Evolutionary conservation across 92 coral and sea anemone genomes (phyloP), one percentile per base, ranked within the genome.

Genomic region (Paragorgia papillata): DNA sequence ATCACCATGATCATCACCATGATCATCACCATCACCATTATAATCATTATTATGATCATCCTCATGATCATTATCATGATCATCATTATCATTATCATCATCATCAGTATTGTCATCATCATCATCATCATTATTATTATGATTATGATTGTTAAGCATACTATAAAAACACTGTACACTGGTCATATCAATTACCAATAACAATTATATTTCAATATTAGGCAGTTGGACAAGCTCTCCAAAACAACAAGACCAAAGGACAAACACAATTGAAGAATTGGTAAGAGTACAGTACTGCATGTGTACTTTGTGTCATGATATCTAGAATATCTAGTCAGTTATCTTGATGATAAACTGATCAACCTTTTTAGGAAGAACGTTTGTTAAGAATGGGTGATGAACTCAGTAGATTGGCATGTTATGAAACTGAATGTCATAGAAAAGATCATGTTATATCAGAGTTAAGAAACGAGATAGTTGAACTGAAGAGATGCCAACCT

Each of bases 381-480:
- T 79, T 92, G 17, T 83, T 92, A 33, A 89, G 94, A 7, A 92
- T 90, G 97, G 97, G 97, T 9, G 97, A 92, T 71, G 97, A 92
- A 74, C 88, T 92, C 0, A 92, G 96, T 69, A 83, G 97, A 49
- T 85, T 92, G 49, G 97, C 97, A 14, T 89, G 96, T 1, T 92
- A 84, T 57, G 97, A 92, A 79, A 85, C 85, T 17, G 97, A 92
- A 74, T 92, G 96, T 57, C 92, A 92, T 80, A 86, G 97, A 19
- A 92, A 92, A 62, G 97, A 92, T 80, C 96, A 92, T 15, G 96
- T 92, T 41, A 92, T 92, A 55, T 56, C 96, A 27, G 85, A 91
- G 13, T 75, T 92, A 30, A 76, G 97, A 67, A 96, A 92, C 54
- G 96, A 92, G 75, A 65, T 92, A 20, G 89, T 86, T 37, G 96